A percentile compares a stretch with the other conserved stretches of the same genome.
Conservation (phyloP, 2,888 invertebrate species). For the Plemyria rubiginata region DNA sequence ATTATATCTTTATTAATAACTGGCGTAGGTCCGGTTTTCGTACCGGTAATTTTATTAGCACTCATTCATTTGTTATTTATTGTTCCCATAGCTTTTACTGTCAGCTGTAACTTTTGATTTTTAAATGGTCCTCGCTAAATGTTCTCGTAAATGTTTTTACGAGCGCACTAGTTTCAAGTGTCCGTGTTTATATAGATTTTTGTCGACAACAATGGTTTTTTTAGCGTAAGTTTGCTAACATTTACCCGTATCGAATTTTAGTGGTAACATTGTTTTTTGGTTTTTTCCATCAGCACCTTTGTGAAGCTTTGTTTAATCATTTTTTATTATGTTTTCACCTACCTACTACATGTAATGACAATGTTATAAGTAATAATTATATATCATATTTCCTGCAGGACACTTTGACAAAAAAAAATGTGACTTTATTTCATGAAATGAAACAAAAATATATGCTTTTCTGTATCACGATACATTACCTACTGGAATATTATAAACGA, state of each 20-base stretch:
- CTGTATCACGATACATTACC: no score
- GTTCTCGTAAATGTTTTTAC: slow-evolving; percentile 35
- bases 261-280: no score
- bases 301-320: no score
- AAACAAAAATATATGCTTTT: no score
- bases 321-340: no score
- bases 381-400: no score
- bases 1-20: slow-evolving; percentile 73
- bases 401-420: no score
- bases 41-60: slow-evolving; percentile 58
- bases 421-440: no score
- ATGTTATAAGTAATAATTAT: no score
- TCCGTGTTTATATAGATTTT: background rate
- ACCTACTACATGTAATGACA: no score
- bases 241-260: no score
- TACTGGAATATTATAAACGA: slow-evolving; percentile 8
- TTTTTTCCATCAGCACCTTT: no score
- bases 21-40: slow-evolving; percentile 51
- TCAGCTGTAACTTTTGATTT: slow-evolving; percentile 28
- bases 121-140: slow-evolving; percentile 17
- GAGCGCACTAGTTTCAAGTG: slow-evolving; percentile 16
- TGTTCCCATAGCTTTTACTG: slow-evolving; percentile 26
- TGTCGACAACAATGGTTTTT: background rate
- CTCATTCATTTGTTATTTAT: slow-evolving; percentile 47
- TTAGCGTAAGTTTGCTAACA: background rate